Base-by-base conservation (phyloP, 2,797 vertebrate species). In the Galaxias olidus region DNA sequence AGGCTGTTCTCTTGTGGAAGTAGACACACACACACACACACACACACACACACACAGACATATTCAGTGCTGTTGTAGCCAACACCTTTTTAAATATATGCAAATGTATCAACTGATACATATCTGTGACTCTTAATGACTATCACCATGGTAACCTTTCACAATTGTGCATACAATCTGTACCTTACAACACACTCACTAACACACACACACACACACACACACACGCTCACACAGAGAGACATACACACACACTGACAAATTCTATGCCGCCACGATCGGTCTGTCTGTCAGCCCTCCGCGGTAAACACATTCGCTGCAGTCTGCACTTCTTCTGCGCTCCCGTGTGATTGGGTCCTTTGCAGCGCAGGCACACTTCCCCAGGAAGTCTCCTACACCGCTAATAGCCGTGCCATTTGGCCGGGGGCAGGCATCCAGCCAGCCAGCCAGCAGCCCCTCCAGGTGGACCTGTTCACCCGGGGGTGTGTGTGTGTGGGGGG, bases 321-420 rank as follows among this genome's bases (percentile, higher is more conserved):
- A 87, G 84, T 84, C 86, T 76, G 79, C 83, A 78, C 82, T 87
- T 6, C 45, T 49, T 78, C 76, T 85, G 72, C 78, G 80, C 72
- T 75, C 69, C 30, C 59, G 68, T 75, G 83, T 87, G 84, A 88
- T 90, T 80, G 82, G 76, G 77, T 72, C 77, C 83, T 86, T 89
- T 88, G 84, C 82, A 80, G 69, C 71, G 66, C 74, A 73, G 80
- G 82, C 87, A 87, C 81, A 82, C 77, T 75, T 85, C 76, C 81
- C 73, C 77, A 84, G 77, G 83, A 89, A 85, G 82, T 77, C 69
- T 77, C 78, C 64, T 83, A 68, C 76, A 72, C 63, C 74, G 57
- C 69, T 87, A 86, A 89, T 89, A 72, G 75, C 56, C 0, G 51
- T 88, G 77, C 84, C 86, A 86, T 90, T 90, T 91, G 76, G 75